Conservation (phyloP, 2,113 vertebrate genomes). For the Eidolon helvum region DNA sequence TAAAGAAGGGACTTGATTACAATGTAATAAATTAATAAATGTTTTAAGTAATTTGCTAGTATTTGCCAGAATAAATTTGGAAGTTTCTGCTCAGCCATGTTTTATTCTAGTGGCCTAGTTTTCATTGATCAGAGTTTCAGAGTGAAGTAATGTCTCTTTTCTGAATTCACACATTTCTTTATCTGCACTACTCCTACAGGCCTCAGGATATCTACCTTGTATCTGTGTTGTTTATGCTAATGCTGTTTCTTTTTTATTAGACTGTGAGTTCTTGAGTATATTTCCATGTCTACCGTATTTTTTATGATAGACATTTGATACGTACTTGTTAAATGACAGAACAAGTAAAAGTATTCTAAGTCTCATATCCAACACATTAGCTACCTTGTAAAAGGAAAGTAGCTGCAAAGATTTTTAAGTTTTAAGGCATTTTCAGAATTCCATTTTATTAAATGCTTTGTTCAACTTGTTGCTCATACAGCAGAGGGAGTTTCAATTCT, state of each 20-base stretch:
- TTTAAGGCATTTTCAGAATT: slow-evolving; percentile 14
- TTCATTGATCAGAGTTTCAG: neutral
- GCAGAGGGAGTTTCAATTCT: neutral
- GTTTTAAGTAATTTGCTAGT: neutral
- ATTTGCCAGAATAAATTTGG: neutral
- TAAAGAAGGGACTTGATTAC: neutral
- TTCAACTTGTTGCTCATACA: neutral
- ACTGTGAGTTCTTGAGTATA: neutral
- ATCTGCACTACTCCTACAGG: neutral
- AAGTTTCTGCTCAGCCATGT: neutral
- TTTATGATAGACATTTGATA: neutral
- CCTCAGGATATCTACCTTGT: neutral
- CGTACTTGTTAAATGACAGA: neutral
- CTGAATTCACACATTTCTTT: neutral
- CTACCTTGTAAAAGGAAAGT: neutral
- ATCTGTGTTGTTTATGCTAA: neutral
- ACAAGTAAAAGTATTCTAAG: neutral
- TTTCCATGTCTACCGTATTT: neutral
- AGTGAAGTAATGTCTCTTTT: neutral
- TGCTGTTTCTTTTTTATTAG: neutral
- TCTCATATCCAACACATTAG: neutral
- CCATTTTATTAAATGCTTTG: neutral
- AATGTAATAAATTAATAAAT: neutral
- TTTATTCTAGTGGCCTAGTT: neutral
- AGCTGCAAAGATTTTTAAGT: neutral